Evolutionary conservation across 2,888 invertebrate species (phyloP).

Genomic region (Chaetoderma sp.): DNA sequence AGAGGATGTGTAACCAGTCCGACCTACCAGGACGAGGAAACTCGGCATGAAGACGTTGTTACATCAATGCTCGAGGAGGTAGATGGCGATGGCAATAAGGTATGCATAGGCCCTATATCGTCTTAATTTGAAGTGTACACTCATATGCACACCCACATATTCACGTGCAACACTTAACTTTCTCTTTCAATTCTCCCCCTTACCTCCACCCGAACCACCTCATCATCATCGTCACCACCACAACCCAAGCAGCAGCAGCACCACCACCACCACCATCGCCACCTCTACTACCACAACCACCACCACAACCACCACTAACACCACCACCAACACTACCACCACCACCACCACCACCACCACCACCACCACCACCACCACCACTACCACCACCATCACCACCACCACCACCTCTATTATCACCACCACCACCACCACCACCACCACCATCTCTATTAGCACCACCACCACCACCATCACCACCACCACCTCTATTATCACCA

Average conservation of each 20-base stretch:
- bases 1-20: too few species aligned
- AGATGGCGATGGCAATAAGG: slow-evolving; percentile 8
- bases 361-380: background rate
- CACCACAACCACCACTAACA: too few species aligned
- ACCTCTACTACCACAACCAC: too few species aligned
- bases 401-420: background rate
- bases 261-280: background rate
- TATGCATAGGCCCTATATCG: too few species aligned
- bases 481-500: too few species aligned
- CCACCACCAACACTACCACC: too few species aligned
- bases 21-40: slow-evolving; percentile 22
- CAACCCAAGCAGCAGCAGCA: too few species aligned
- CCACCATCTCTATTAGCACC: background rate
- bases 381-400: background rate
- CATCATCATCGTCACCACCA: too few species aligned
- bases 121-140: background rate
- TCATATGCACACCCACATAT: background rate
- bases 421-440: background rate
- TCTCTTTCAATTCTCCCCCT: slow-evolving; percentile 5
- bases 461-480: background rate
- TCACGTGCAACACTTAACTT: background rate
- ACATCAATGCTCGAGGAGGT: slow-evolving; percentile 11
- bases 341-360: background rate
- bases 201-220: too few species aligned
- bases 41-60: slow-evolving; percentile 33